These are phyloP conservation scores for Corapipo altera DNA, from an alignment of 2,113 vertebrate genomes.

Conservation along the genomic window DNA sequence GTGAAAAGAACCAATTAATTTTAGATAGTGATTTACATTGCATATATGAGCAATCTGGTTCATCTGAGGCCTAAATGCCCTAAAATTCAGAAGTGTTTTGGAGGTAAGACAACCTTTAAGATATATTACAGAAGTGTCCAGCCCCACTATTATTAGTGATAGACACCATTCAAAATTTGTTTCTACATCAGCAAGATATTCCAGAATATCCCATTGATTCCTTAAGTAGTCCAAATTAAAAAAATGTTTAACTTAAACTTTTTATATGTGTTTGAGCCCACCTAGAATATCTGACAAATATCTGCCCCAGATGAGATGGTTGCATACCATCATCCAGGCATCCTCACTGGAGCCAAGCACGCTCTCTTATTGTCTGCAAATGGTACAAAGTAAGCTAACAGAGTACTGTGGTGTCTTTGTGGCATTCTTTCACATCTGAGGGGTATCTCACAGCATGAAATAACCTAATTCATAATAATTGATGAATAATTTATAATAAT, in stretches of 20 bases:
- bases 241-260: background rate
- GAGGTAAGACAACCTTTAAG: background rate
- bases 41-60: background rate
- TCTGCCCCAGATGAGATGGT: background rate
- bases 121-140: background rate
- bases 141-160: background rate
- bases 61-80: background rate
- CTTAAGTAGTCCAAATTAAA: background rate
- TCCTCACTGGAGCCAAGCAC: background rate
- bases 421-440: background rate
- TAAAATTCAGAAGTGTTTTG: background rate
- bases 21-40: fast-evolving
- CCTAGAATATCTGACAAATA: background rate
- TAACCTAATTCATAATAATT: background rate
- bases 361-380: fast-evolving
- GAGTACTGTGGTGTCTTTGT: background rate
- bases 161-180: background rate
- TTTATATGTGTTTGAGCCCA: background rate
- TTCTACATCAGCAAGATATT: background rate
- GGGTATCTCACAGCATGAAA: background rate
- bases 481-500: background rate
- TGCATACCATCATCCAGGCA: background rate
- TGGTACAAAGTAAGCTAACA: background rate
- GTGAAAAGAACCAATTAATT: background rate
- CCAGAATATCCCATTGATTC: background rate